Percentiles rank a stretch among this genome's conserved stretches.
Evolutionary conservation across 2,113 vertebrate genomes (phyloP).

Genomic region (Aplodontia rufa): DNA sequence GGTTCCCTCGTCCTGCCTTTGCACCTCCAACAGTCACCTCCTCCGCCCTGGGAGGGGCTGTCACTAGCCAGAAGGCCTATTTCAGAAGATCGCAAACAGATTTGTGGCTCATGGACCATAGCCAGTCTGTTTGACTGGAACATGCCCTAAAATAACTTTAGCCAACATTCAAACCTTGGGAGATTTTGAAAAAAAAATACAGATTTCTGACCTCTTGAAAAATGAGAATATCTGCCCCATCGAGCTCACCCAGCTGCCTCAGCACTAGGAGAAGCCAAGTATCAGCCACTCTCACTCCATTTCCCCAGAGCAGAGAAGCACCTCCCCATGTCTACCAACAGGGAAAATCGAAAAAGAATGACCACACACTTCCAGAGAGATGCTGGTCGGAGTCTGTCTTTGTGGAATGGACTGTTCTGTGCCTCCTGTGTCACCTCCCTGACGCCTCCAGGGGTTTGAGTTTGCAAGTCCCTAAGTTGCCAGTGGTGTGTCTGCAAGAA

Average conservation of each 20-base stretch:
- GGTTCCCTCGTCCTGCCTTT: neutral
- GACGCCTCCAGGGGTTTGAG: neutral
- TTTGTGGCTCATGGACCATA: neutral
- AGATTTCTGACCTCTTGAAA: neutral
- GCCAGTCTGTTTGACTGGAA: neutral
- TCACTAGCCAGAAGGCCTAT: neutral
- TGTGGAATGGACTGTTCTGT: neutral
- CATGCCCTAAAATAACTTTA: neutral
- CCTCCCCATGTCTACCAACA: too few relatives aligned
- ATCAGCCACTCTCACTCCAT: neutral
- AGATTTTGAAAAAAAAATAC: neutral
- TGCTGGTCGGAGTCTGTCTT: neutral
- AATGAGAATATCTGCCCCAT: neutral
- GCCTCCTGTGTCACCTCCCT: neutral
- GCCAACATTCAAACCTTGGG: neutral
- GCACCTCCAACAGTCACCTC: neutral
- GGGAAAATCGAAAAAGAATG: neutral
- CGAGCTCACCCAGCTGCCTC: neutral
- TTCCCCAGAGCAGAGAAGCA: too few relatives aligned
- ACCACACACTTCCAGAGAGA: neutral
- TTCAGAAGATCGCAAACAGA: neutral
- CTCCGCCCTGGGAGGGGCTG: neutral
- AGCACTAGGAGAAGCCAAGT: neutral
- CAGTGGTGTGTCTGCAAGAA: neutral
- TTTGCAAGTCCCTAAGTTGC: neutral